A percentile compares a stretch with the other conserved stretches of the same genome.
phyloP scores from a whole-genome alignment of 2,888 invertebrate species.

The Stramonita haemastoma region DNA sequence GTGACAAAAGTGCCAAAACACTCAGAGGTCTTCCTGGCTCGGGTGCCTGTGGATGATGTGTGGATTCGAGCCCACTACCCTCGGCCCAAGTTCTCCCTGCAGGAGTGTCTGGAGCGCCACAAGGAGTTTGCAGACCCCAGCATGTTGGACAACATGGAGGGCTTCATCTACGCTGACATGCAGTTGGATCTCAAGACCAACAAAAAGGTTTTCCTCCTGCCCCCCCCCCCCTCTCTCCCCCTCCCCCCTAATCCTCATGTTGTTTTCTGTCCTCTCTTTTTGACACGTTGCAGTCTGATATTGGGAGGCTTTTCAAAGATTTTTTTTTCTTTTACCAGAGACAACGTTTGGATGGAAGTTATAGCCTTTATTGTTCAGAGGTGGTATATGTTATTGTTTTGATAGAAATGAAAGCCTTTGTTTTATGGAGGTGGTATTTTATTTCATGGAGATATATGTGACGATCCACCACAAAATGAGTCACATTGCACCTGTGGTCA shows the following conservation, averaged over 20 bases:
- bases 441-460: no score
- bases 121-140: conserved; percentile 69
- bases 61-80: conserved; percentile 67
- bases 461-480: no score
- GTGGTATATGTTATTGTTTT: no score
- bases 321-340: background rate
- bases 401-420: no score
- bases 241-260: background rate
- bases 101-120: conserved; percentile 65
- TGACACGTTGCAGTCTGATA: background rate
- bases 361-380: no score
- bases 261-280: background rate
- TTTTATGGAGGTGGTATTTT: no score
- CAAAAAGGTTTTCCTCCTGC: conserved; percentile 65
- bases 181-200: conserved; percentile 65
- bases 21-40: conserved; percentile 19
- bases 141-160: conserved; percentile 69
- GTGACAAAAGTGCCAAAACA: background rate
- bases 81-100: conserved; percentile 54
- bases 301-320: background rate
- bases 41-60: conserved; percentile 66
- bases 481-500: no score
- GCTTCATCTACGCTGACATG: conserved; percentile 64
- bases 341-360: no score
- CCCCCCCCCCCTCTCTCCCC: background rate